Evolutionary conservation across 1,140 invertebrate genomes (phyloP).

Genomic region (Sipha flava): DNA sequence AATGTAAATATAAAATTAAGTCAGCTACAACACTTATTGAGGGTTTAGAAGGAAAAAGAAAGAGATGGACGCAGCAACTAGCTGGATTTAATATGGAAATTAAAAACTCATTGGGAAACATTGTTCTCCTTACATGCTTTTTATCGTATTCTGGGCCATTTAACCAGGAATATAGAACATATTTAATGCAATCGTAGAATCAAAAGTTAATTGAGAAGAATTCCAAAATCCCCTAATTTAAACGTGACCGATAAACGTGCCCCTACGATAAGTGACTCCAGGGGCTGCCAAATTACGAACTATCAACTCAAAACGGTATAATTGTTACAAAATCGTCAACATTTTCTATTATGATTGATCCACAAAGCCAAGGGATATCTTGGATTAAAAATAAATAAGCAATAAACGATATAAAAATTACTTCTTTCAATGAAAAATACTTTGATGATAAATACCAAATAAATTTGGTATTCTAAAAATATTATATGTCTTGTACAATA

Average conservation of each 20-base stretch:
- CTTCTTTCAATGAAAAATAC: constrained; percentile 70
- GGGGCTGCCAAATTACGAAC: constrained; percentile 67
- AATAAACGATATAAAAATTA: constrained; percentile 64
- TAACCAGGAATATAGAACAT: constrained; percentile 40
- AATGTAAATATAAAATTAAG: constrained; percentile 78
- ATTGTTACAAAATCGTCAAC: constrained; percentile 69
- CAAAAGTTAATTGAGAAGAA: constrained; percentile 53
- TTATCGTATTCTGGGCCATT: constrained; percentile 84
- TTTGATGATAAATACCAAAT: constrained; percentile 82
- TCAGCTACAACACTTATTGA: constrained; percentile 76
- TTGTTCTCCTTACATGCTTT: constrained; percentile 75
- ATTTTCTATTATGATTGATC: constrained; percentile 87
- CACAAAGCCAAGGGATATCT: constrained; percentile 82
- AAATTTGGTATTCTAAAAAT: too few relatives aligned
- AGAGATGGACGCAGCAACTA: constrained; percentile 73
- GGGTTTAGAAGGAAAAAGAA: constrained; percentile 82
- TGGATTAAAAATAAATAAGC: constrained; percentile 91
- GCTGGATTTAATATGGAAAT: constrained; percentile 64
- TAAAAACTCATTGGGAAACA: constrained; percentile 76
- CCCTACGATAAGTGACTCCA: constrained; percentile 55
- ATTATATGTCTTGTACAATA: background rate
- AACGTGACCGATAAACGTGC: constrained; percentile 64
- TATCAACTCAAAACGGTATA: constrained; percentile 86
- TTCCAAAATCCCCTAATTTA: constrained; percentile 67
- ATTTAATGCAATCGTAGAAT: constrained; percentile 60